phyloP scores from a whole-genome alignment of 2,888 invertebrate genomes.

The Steinernema scapterisci region DNA sequence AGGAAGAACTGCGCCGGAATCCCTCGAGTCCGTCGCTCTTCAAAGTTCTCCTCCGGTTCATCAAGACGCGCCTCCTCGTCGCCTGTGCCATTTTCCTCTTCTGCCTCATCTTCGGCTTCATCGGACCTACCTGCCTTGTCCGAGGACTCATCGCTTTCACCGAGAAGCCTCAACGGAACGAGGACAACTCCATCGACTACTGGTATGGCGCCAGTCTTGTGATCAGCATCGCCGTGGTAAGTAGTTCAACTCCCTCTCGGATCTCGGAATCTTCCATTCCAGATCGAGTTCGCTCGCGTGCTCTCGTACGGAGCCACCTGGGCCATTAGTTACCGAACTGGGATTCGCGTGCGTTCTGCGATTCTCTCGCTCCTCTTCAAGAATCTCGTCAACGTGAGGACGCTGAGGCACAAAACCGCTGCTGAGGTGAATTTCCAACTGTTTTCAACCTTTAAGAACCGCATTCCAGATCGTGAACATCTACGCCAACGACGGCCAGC shows the following conservation, averaged over 20 bases:
- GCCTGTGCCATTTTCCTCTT: constrained; percentile 58
- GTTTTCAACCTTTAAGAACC: neutral
- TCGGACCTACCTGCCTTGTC: constrained; percentile 67
- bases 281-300: constrained; percentile 68
- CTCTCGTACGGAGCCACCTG: constrained; percentile 69
- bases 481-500: constrained; percentile 70
- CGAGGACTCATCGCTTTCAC: constrained; percentile 62
- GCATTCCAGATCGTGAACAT: constrained; percentile 69
- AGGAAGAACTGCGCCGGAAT: constrained; percentile 65
- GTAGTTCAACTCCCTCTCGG: neutral
- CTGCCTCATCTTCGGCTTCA: constrained; percentile 60
- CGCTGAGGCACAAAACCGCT: constrained; percentile 67
- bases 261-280: neutral
- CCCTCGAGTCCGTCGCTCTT: constrained; percentile 54
- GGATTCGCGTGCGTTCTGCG: constrained; percentile 69
- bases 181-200: constrained; percentile 47
- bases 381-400: constrained; percentile 66
- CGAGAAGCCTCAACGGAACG: constrained; percentile 51
- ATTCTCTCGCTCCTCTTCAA: constrained; percentile 69
- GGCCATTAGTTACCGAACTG: constrained; percentile 69
- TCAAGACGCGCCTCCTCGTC: constrained; percentile 65
- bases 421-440: constrained; percentile 66
- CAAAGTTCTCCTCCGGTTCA: constrained; percentile 61
- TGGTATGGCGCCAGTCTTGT: constrained; percentile 66
- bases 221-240: constrained; percentile 56